Evolutionary conservation across 2,113 vertebrate species (phyloP), one percentile per base, ranked within the genome.

Genomic region (Aegithalos caudatus): DNA sequence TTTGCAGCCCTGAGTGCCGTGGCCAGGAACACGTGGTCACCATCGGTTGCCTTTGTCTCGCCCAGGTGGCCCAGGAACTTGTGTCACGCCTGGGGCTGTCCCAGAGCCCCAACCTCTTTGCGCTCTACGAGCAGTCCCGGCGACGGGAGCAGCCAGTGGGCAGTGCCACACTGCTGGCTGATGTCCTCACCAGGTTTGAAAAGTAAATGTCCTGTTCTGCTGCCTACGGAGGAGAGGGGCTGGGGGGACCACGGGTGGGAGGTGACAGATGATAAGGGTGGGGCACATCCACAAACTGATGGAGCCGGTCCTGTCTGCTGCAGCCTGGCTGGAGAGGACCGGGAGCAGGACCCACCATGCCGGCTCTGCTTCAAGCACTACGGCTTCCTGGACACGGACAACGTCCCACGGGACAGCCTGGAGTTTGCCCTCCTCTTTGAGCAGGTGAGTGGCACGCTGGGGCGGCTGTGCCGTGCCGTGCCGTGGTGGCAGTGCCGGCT

Each of bases 181-280:
- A 99, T 89, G 97, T 99, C 97, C 98, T 99, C 96, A 99, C 99
- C 98, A 99, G 98, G 98, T 99, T 98, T 97, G 98, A 98, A 98
- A 98, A 98, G 97, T 98, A 98, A 98, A 97, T 97, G 72, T 90
- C 89, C 54, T 2, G 9, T 94, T 95, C 94, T 93, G 82, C 82
- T 86, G 86, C 51, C 47, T 88, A 18, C 0, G 8, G 50, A 38
- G 69, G 35, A 31, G 56, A 33, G 28, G 54, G 76, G 27, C 8
- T 4, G 23, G 35, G 66, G 33, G 24, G 29, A 2, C 15, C 13
- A 6, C 0, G 2, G 28, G 21, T 1, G 7, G 40, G 60, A 53
- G n/a, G 69, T 70, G 21, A 20, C 2, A 1, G 38, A 12, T 0
- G n/a, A n/a, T n/a, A n/a, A 0, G 17, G 10, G 19, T 4, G 14